Base-by-base conservation (phyloP, 1,140 invertebrate genomes). In the Zeugodacus cucurbitae region DNA sequence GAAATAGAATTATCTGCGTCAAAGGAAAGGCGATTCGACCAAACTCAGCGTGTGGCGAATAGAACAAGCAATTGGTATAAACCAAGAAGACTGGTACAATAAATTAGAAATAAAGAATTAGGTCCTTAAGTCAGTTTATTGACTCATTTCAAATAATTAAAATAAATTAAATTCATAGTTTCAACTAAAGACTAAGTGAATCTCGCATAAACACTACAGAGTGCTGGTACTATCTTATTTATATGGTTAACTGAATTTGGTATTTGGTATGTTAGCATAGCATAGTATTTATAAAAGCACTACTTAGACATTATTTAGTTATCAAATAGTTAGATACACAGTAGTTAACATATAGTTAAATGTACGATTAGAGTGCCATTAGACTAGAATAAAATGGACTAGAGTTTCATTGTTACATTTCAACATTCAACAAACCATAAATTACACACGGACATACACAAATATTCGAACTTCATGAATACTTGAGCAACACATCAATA, bases 401-500 rank as follows among this genome's bases (percentile, higher is more conserved):
- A n/a, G 26, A 82, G 20, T 34, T 41, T 37, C 1, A n/a, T 74
- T 41, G 32, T 11, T 41, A 11, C 37, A 8, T 48, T 82, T 82
- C 8, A 48, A 44, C n/a, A 26, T 22, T 82, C n/a, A 48, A 37
- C 34, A 74, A 74, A 74, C 20, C 37, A 48, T 82, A 54, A 82
- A 48, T 22, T 82, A 82, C 74, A 82, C 74, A 82, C 74, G 11
- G 74, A 82, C n/a, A 44, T 82, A 48, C 74, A n/a, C 74, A 82
- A 82, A 54, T 82, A 82, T 82, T 82, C 41, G 74, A 48, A 82
- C 41, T 82, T 26, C 41, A 26, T 37, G n/a, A 82, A 82, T 48
- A 82, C n/a, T 82, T 82, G 74, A 82, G 41, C 74, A 82, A 82
- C 74, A 82, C 74, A 82, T 82, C 41, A 74, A 82, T 82, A 82